These are phyloP conservation scores for Sebastes glaucus DNA, from an alignment of 2,797 vertebrate species.

Conservation along the genomic window DNA sequence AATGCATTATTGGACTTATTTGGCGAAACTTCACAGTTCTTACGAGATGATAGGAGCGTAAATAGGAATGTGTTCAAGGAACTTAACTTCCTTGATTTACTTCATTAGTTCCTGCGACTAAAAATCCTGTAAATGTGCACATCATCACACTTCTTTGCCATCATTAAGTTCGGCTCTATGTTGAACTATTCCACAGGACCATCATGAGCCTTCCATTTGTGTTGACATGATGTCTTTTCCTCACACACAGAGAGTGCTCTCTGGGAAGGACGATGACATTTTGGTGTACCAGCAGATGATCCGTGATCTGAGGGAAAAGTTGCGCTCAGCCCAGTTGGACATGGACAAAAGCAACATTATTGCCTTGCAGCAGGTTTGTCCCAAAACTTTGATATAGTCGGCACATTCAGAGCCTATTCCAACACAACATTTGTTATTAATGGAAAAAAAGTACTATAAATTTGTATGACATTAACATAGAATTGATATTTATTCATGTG, in stretches of 20 bases:
- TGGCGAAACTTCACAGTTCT: not conserved
- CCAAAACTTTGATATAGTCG: not conserved
- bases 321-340: conserved; percentile 89
- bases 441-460: not conserved
- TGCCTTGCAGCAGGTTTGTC: conserved; percentile 91
- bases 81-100: not conserved
- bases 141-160: not conserved
- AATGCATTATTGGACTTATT: not conserved
- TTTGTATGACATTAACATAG: not conserved
- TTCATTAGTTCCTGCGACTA: not conserved
- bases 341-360: conserved; percentile 91
- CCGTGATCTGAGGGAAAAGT: conserved; percentile 88
- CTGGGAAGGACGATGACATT: conserved; percentile 93
- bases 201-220: not conserved
- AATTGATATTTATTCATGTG: not conserved
- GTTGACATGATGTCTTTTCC: not conserved
- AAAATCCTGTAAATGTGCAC: not conserved
- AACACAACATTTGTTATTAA: not conserved
- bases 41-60: too few relatives aligned
- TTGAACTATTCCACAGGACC: not conserved
- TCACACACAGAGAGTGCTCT: conserved; percentile 84
- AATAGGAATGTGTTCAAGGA: not conserved
- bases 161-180: not conserved
- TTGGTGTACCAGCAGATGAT: conserved; percentile 93
- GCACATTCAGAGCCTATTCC: not conserved